A percentile compares a stretch with the other conserved stretches of the same genome.
Evolutionary conservation across 2,797 vertebrate species (phyloP).

Genomic region (Pterois miles): DNA sequence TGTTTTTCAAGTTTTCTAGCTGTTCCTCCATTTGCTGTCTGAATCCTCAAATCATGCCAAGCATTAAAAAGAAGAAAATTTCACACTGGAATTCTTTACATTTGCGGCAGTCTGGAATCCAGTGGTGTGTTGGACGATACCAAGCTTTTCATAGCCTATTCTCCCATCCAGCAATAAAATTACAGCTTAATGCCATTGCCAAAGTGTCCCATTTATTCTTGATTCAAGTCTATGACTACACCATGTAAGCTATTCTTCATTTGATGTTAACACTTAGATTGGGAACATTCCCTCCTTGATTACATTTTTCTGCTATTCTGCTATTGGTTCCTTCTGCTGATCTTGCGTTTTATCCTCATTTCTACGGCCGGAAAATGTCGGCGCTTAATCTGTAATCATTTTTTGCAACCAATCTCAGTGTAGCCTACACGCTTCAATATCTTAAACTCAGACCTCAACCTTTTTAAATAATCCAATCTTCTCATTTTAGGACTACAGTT

Average conservation of each 20-base stretch:
- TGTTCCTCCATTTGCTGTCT: background rate
- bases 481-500: constrained; percentile 11
- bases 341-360: constrained; percentile 7
- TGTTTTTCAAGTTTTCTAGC: background rate
- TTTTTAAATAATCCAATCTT: constrained; percentile 3
- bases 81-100: background rate
- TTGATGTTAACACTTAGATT: background rate
- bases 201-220: background rate
- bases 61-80: background rate
- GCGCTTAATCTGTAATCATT: constrained; percentile 20
- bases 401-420: background rate
- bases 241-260: background rate
- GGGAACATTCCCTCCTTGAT: background rate
- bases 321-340: background rate
- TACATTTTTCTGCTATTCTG: background rate
- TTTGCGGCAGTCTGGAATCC: background rate
- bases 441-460: constrained; percentile 9
- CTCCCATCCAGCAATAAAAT: constrained; percentile 11
- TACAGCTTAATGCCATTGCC: background rate
- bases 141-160: background rate
- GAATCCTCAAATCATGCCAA: background rate
- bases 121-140: background rate
- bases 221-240: background rate
- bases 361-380: background rate
- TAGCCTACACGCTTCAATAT: background rate